Evolutionary conservation across 2,797 vertebrate species (phyloP), one percentile per base, ranked within the genome.

Genomic region (Enteromius argenteus): DNA sequence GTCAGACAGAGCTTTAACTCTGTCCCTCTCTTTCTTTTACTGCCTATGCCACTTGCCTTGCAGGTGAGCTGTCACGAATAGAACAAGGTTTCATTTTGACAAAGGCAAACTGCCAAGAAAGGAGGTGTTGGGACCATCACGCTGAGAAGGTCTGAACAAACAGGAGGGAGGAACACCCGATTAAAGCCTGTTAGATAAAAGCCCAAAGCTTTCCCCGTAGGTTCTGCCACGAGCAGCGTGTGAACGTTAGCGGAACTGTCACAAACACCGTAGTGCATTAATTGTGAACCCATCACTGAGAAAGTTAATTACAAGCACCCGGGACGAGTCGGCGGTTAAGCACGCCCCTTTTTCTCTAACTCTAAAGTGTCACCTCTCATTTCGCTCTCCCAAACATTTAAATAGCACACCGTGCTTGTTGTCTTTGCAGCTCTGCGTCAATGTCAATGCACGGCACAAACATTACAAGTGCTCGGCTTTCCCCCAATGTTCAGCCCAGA

Each of bases 351-450:
- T 27, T 91, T 90, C 89, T 84, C 88, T 83, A 89, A 23, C 78
- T 79, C 83, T 32, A 37, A 79, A 84, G 84, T 93, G 94, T 94
- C 94, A 93, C 91, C 92, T 93, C 91, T 92, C 83, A 93, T 95
- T 93, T 93, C 58, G 87, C 90, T 92, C 87, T 86, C 88, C 90
- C 89, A 88, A 92, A 94, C 91, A 91, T 94, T 94, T 93, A 93
- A 94, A 94, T 92, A 91, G 91, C 35, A 79, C 84, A 72, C 76
- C 13, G 32, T 64, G 83, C 88, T 89, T 91, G 92, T 94, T 94
- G 93, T 95, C 94, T 91, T 92, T 87, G 88, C 79, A 86, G 89
- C 90, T 94, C 91, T 91, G 90, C 88, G 93, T 95, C 93, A 94
- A 93, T 94, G 94, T 95, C 93, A 92, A 87, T 90, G 89, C 76